Base-by-base conservation (phyloP, 2,113 vertebrate species). In the Chlorodrepanis virens region DNA sequence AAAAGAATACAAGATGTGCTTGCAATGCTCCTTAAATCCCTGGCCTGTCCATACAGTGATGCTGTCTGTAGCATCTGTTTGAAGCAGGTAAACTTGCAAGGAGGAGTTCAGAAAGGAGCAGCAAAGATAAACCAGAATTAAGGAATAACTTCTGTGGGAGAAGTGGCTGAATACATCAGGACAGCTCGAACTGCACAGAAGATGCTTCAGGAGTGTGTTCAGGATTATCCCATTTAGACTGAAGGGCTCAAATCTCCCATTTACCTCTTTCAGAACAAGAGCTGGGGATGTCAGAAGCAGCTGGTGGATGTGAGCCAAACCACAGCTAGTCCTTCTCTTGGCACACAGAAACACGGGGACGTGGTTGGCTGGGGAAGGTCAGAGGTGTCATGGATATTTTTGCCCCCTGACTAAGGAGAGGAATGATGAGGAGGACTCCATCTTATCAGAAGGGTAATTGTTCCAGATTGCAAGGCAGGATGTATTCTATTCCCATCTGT, bases 331-430 rank as follows among this genome's bases (percentile, higher is more conserved):
- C 15, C n/a, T 81, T 33, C 56, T 82, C 31, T 45, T 70, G 56
- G 56, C 45, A 45, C n/a, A 7, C 10, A 25, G 44, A 29, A 60
- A 47, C 28, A 33, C 0, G 0, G 4, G n/a, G 49, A 22, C 5
- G 1, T 14, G 31, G 6, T 22, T 74, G 50, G 8, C 3, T 56
- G 33, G 49, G 15, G 15, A 31, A 19, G 24, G 4, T 5, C 0
- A 0, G 56, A 64, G 39, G 24, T 12, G 19, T 11, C 1, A 11
- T 19, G 2, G 52, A 53, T 3, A 31, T 53, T 53, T 53, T 53
- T 53, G 6, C 17, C 52, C 52, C 10, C 4, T 2, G 35, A 7
- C 6, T 10, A 31, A 53, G 28, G 52, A 31, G 28, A 31, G 17
- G 28, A 31, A 53, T 53, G 6, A 12, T 31, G 52, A 53, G 52